These are phyloP conservation scores for Raja brachyura DNA, from an alignment of 2,113 vertebrate genomes.

Conservation along the genomic window DNA sequence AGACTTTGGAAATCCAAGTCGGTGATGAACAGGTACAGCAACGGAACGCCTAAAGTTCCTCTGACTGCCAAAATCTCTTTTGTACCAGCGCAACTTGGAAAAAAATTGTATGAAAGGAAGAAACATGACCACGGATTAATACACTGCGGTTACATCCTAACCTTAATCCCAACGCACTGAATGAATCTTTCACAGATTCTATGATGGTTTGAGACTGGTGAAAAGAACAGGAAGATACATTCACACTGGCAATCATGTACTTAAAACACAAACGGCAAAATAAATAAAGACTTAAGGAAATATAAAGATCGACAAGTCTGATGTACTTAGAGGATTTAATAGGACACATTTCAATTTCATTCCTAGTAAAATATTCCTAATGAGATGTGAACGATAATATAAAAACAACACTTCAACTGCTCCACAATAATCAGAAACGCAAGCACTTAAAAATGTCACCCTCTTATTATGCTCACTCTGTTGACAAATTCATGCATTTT, in stretches of 20 bases:
- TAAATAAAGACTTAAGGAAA: neutral
- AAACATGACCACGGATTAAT: neutral
- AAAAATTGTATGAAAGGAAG: neutral
- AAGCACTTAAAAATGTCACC: neutral
- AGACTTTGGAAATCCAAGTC: neutral
- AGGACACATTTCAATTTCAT: conserved; percentile 23
- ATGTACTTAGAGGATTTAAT: neutral
- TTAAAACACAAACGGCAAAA: neutral
- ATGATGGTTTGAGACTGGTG: neutral
- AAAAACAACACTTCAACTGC: neutral
- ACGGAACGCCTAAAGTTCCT: neutral
- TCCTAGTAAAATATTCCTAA: conserved; percentile 9
- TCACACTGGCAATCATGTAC: neutral
- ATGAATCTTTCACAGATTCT: neutral
- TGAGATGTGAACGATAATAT: neutral
- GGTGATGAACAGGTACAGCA: neutral
- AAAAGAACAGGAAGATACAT: neutral
- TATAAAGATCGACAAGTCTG: neutral
- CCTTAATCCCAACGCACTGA: neutral
- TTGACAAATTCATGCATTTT: neutral
- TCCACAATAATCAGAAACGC: neutral
- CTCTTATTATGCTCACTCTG: neutral
- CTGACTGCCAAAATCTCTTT: neutral
- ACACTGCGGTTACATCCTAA: too few species aligned
- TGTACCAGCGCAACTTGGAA: neutral